Percentiles rank a stretch among this genome's conserved stretches.
These are phyloP conservation scores for Bubalus kerabau DNA, from an alignment of 2,113 vertebrate genomes.

Conservation along the genomic window DNA sequence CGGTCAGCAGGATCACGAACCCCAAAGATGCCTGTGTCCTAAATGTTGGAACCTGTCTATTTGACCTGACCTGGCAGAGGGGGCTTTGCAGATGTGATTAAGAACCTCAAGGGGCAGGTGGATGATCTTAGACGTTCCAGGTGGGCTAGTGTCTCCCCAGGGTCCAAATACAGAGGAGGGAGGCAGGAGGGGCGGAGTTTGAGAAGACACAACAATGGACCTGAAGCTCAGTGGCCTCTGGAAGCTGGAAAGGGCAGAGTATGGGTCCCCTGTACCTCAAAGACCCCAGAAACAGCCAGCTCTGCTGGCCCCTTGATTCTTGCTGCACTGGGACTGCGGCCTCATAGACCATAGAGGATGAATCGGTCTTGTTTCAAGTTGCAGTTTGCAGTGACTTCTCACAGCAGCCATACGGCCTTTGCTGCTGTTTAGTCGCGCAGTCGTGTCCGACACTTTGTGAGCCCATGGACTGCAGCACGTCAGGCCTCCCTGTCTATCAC, in stretches of 20 bases:
- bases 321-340: fast-evolving
- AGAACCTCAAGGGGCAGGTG: background rate
- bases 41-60: no score
- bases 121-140: fast-evolving
- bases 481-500: no score
- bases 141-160: fast-evolving
- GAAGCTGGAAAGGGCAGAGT: background rate
- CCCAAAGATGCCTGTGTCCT: fast-evolving
- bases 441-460: fast-evolving
- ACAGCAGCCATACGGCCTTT: background rate
- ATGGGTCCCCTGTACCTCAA: fast-evolving
- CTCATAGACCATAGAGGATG: fast-evolving
- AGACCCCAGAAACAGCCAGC: background rate
- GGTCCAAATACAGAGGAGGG: no score
- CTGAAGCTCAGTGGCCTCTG: background rate
- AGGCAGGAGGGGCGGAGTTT: background rate
- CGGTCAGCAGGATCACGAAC: fast-evolving
- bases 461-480: background rate
- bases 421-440: fast-evolving
- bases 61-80: fast-evolving
- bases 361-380: background rate
- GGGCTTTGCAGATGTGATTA: background rate
- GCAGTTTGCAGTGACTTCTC: background rate
- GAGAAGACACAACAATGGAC: fast-evolving
- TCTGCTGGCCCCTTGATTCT: background rate